phyloP scores from a whole-genome alignment of 2,113 vertebrate species.

The Columbina picui region DNA sequence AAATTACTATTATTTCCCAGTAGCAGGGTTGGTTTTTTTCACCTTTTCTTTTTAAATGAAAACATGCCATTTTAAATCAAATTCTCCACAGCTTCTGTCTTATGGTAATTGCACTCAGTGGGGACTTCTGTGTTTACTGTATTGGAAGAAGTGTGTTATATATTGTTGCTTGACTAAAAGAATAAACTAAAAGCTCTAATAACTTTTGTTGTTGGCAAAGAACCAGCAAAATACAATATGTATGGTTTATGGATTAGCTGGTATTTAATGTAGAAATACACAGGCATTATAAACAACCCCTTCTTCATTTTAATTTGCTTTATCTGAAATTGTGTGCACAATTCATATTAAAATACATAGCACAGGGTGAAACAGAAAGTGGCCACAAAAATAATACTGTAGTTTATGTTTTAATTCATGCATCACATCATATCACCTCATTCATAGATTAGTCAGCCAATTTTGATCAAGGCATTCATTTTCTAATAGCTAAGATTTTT shows the following conservation, averaged over 20 bases:
- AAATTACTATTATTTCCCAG: not conserved
- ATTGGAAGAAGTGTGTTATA: not conserved
- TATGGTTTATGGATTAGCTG: not conserved
- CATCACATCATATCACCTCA: not conserved
- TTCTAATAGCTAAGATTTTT: not conserved
- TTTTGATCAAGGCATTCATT: not conserved
- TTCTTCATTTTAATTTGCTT: not conserved
- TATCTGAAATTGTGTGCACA: not conserved
- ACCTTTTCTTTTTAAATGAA: not conserved
- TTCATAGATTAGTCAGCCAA: not conserved
- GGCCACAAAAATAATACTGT: not conserved
- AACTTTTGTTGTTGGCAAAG: not conserved
- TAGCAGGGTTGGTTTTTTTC: not conserved
- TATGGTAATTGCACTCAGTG: not conserved
- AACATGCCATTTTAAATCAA: not conserved
- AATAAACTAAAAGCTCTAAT: not conserved
- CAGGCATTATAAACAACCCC: not conserved
- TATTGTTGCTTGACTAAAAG: not conserved
- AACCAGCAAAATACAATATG: not conserved
- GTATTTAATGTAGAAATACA: not conserved
- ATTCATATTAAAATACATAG: not conserved
- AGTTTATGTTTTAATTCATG: not conserved
- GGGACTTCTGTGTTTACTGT: not conserved
- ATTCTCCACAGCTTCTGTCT: not conserved
- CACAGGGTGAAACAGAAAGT: not conserved